Evolutionary conservation across 2,888 invertebrate species (phyloP).

Genomic region (Andrena hattorfiana): DNA sequence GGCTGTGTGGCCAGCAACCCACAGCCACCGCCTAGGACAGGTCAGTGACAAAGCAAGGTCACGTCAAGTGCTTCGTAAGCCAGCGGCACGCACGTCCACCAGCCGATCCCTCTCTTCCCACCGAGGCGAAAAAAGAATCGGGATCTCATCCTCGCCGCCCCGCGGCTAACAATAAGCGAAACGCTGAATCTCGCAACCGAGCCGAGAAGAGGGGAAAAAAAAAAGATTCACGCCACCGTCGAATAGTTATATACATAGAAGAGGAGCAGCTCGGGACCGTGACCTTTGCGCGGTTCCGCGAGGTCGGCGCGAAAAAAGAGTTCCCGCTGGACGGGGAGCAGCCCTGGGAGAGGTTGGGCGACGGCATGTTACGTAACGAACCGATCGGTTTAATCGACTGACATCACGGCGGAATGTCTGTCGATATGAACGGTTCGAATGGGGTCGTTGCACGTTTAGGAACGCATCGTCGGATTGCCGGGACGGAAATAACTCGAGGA

Average conservation of each 20-base stretch:
- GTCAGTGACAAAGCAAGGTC: constrained; percentile 85
- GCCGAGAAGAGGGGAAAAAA: too few relatives aligned
- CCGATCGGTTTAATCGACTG: constrained; percentile 61
- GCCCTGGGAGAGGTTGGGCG: not conserved
- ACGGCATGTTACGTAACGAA: constrained; percentile 45
- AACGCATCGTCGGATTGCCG: constrained; percentile 79
- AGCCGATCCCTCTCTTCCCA: constrained; percentile 20
- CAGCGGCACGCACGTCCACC: constrained; percentile 32
- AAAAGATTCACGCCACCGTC: too few relatives aligned
- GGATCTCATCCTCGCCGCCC: not conserved
- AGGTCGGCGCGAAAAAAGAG: not conserved
- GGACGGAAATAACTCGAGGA: constrained; percentile 79
- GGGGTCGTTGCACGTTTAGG: constrained; percentile 80
- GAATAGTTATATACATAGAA: not conserved
- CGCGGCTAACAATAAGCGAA: too few relatives aligned
- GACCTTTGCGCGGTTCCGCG: not conserved
- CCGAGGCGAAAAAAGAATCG: constrained; percentile 2
- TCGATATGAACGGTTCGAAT: constrained; percentile 67
- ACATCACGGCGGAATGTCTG: constrained; percentile 62
- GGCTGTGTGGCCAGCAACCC: constrained; percentile 63
- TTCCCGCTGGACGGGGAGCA: not conserved
- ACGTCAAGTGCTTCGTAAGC: constrained; percentile 72
- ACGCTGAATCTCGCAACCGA: too few relatives aligned
- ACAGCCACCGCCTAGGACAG: constrained; percentile 81
- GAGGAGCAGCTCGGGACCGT: not conserved